Conservation (phyloP, 2,113 vertebrate species). For the Catharus fuscescens region DNA sequence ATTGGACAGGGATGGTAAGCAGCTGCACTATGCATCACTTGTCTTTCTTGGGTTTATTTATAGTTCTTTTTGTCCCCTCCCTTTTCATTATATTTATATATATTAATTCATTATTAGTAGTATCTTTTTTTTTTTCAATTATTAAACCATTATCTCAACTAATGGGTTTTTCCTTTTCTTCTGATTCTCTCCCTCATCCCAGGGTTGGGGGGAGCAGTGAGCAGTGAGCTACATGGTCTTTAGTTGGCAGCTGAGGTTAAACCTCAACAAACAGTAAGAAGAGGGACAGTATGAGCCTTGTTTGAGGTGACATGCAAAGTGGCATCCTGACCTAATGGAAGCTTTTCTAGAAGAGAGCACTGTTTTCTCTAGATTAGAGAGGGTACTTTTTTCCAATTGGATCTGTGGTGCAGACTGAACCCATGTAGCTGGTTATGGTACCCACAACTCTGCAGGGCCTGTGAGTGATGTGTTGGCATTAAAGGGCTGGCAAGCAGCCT, state of each 20-base stretch:
- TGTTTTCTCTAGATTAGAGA: not conserved
- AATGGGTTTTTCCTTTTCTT: not conserved
- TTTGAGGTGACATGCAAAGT: not conserved
- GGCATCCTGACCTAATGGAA: not conserved
- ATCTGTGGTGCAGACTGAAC: not conserved
- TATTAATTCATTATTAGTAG: not conserved
- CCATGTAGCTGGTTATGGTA: not conserved
- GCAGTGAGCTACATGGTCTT: not conserved
- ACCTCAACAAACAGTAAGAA: not conserved
- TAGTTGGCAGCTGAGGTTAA: not conserved
- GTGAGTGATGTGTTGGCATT: not conserved
- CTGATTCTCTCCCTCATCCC: not conserved
- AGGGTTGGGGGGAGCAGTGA: not conserved
- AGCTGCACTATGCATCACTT: not conserved
- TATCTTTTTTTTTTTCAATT: not conserved
- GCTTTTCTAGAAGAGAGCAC: not conserved
- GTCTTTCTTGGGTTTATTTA: not conserved
- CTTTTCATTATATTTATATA: not conserved
- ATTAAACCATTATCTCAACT: not conserved
- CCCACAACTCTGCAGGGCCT: not conserved
- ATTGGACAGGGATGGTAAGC: not conserved
- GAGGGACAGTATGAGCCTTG: not conserved
- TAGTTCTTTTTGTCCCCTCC: not conserved
- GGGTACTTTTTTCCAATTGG: fast-evolving
- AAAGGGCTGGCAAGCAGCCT: not conserved